phyloP scores from a whole-genome alignment of 1,140 invertebrate species.

The Aphelenchoides avenae region DNA sequence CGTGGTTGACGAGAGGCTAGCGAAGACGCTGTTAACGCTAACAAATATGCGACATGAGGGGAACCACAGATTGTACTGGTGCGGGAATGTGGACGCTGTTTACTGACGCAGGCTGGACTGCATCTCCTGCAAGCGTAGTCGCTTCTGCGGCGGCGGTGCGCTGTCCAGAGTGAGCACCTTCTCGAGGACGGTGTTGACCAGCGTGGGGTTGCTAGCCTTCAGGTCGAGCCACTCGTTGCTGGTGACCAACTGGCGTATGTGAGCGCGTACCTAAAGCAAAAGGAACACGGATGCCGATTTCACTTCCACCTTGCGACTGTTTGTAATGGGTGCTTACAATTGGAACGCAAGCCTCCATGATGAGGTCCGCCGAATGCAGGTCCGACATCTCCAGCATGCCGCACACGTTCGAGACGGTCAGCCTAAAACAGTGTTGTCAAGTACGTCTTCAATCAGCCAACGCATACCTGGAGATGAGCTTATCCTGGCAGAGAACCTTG shows the following conservation, averaged over 20 bases:
- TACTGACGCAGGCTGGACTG: too few relatives aligned
- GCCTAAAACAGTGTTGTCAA: constrained; percentile 22
- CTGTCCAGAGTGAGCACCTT: constrained; percentile 31
- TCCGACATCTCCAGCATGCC: constrained; percentile 50
- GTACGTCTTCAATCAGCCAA: constrained; percentile 1
- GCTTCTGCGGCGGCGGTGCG: constrained; percentile 29
- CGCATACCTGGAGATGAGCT: constrained; percentile 47
- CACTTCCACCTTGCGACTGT: neutral
- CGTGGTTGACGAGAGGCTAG: too few relatives aligned
- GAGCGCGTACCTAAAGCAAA: constrained; percentile 31
- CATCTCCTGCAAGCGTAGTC: constrained; percentile 31
- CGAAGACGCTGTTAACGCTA: too few relatives aligned
- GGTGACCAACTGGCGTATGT: constrained; percentile 25
- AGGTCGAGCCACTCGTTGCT: constrained; percentile 38
- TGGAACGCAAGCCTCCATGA: constrained; percentile 47
- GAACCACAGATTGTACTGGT: too few relatives aligned
- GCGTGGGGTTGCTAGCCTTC: constrained; percentile 29
- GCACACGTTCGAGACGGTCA: constrained; percentile 41
- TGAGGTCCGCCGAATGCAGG: constrained; percentile 43
- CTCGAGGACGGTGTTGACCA: constrained; percentile 39
- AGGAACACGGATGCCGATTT: neutral
- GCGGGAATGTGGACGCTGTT: too few relatives aligned
- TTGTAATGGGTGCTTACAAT: constrained; percentile 35
- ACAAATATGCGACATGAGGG: too few relatives aligned
- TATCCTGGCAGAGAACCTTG: constrained; percentile 54